Percentiles rank a stretch among this genome's conserved stretches.
Conservation (phyloP, 2,888 invertebrate species). For the Ligdia adustata region DNA sequence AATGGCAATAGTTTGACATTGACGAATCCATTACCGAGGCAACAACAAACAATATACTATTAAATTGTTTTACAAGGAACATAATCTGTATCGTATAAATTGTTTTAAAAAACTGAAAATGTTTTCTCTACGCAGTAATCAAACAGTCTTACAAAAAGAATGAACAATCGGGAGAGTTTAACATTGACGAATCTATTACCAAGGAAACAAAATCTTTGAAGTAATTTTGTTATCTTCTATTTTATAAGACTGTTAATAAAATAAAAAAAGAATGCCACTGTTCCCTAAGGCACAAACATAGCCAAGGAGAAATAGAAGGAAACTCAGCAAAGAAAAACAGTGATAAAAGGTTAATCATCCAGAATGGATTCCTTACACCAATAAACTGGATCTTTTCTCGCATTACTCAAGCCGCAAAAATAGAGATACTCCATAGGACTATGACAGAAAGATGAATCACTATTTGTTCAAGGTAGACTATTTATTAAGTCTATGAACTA, state of each 20-base stretch:
- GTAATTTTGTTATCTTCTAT: conserved; percentile 21
- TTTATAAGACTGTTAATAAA: conserved; percentile 26
- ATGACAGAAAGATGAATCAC: conserved; percentile 59
- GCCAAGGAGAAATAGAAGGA: conserved; percentile 36
- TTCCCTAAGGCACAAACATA: conserved; percentile 33
- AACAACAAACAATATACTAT: too few relatives aligned
- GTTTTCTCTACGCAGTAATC: neutral
- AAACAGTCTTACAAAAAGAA: neutral
- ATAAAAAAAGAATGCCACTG: conserved; percentile 28
- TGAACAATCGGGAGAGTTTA: neutral
- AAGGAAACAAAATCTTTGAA: conserved; percentile 7
- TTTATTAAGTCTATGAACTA: conserved; percentile 50
- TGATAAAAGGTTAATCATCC: conserved; percentile 62
- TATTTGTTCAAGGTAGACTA: conserved; percentile 57
- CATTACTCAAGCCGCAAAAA: conserved; percentile 53
- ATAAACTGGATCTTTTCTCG: conserved; percentile 52
- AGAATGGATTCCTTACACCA: conserved; percentile 58
- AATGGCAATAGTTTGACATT: conserved; percentile 3
- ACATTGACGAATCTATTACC: conserved; percentile 7
- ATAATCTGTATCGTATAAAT: too few relatives aligned
- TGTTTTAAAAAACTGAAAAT: neutral
- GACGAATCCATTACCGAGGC: conserved; percentile 5
- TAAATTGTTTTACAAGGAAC: too few relatives aligned
- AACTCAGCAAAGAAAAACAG: conserved; percentile 48
- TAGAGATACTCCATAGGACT: conserved; percentile 49